Evolutionary conservation across 2,113 vertebrate genomes (phyloP), one percentile per base, ranked within the genome.

Genomic region (Neotoma lepida): DNA sequence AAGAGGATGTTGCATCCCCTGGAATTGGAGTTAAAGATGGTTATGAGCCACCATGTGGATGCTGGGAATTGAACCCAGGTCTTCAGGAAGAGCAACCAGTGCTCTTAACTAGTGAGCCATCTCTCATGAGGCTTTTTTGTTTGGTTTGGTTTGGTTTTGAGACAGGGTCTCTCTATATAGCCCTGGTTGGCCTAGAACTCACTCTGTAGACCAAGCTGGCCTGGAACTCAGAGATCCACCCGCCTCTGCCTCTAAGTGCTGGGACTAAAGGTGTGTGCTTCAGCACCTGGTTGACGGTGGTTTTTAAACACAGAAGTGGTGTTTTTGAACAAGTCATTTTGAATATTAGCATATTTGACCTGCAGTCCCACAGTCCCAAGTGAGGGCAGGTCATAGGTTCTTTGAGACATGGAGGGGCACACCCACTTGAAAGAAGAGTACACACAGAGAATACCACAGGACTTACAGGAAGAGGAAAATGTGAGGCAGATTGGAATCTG

Each of bases 341-440:
- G 54, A 68, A 94, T 78, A 68, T 20, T 51, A 66, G 14, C 6
- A 0, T 0, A 2, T 41, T 61, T 33, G 86, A 56, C 64, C 81
- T 49, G 18, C 22, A 22, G 28, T 51, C 44, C 44, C 4, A 0
- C 49, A 22, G 22, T 61, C 70, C 7, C 8, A 63, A 58, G 39
- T 51, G 33, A 44, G 70, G 39, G 46, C 0, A 33, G 41, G 17
- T 22, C 15, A 0, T 26, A 0, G 5, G 2, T 54, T 39, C 9
- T 61, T 17, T 26, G 73, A 46, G 89, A 58, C 39, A 1, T 1
- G 14, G 0, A 17, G 10, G 12, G 15, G 22, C 15, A 2, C n/a
- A 84, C 14, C 26, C 61, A 46, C 26, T 61, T 84, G 64, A 3
- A 26, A 4, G 33, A 64, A 0, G 7, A 12, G 1, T 41, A 30